phyloP scores from a whole-genome alignment of 2,113 vertebrate genomes.

The Aptenodytes forsteri region DNA sequence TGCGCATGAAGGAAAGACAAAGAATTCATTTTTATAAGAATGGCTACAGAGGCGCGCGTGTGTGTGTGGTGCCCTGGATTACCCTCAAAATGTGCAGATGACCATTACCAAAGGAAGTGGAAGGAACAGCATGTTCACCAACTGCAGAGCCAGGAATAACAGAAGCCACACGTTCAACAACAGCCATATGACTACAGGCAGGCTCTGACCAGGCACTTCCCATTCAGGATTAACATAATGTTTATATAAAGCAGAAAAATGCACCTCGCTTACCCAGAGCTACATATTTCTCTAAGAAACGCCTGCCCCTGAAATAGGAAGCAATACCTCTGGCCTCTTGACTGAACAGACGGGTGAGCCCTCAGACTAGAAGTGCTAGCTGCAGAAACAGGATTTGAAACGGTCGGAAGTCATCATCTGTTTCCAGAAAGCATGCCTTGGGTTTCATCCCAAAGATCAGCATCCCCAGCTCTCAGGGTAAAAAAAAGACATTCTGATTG shows the following conservation, averaged over 20 bases:
- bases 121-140: slow-evolving; percentile 59
- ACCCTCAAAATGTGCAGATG: neutral
- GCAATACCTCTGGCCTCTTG: neutral
- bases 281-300: neutral
- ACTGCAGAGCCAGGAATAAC: slow-evolving; percentile 64
- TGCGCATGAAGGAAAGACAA: neutral
- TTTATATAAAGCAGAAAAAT: slow-evolving; percentile 1
- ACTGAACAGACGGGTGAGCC: neutral
- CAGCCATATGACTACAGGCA: slow-evolving; percentile 20
- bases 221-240: neutral
- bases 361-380: neutral
- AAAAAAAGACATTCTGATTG: neutral
- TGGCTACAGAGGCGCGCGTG: neutral
- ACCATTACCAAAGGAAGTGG: slow-evolving; percentile 34
- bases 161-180: slow-evolving; percentile 48
- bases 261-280: neutral
- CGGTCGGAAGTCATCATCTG: neutral
- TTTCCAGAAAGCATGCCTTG: neutral
- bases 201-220: neutral
- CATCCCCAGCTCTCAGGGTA: neutral
- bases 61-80: slow-evolving; percentile 1
- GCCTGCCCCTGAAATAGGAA: neutral
- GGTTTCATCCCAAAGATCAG: neutral
- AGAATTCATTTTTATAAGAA: neutral
- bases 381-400: neutral